phyloP scores from a whole-genome alignment of 2,888 invertebrate species.

The Ectobius pallidus region DNA sequence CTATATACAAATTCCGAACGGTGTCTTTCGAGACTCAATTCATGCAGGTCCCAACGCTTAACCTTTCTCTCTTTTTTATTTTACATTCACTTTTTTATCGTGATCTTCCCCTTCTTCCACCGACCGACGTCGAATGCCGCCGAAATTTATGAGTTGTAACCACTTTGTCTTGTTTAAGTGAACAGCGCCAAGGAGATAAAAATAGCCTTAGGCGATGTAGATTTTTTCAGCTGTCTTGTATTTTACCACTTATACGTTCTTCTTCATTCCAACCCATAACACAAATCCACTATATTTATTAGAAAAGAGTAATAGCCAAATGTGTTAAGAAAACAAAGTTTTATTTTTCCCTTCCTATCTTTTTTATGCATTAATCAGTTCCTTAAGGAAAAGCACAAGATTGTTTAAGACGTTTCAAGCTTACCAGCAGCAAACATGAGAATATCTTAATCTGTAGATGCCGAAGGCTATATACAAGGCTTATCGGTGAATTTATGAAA shows the following conservation, averaged over 20 bases:
- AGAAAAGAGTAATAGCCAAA: not conserved
- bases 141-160: conserved; percentile 21
- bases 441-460: not conserved
- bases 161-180: conserved; percentile 16
- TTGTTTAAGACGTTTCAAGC: not conserved
- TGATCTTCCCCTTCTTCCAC: conserved; percentile 1
- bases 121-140: conserved; percentile 10
- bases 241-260: not conserved
- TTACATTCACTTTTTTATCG: conserved; percentile 9
- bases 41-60: conserved; percentile 7
- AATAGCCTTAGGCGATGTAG: not conserved
- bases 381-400: not conserved
- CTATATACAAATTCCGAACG: not conserved
- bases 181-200: conserved; percentile 14
- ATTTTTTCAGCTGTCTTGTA: not conserved
- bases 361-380: not conserved
- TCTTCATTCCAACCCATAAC: not conserved
- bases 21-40: conserved; percentile 14
- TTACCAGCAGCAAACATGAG: not conserved
- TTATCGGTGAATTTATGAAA: not conserved
- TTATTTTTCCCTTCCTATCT: not conserved
- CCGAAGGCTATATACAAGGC: not conserved
- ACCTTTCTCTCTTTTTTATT: conserved; percentile 1
- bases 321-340: not conserved
- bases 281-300: not conserved